phyloP scores from a whole-genome alignment of 2,113 vertebrate genomes.

The Crotalus tigris region DNA sequence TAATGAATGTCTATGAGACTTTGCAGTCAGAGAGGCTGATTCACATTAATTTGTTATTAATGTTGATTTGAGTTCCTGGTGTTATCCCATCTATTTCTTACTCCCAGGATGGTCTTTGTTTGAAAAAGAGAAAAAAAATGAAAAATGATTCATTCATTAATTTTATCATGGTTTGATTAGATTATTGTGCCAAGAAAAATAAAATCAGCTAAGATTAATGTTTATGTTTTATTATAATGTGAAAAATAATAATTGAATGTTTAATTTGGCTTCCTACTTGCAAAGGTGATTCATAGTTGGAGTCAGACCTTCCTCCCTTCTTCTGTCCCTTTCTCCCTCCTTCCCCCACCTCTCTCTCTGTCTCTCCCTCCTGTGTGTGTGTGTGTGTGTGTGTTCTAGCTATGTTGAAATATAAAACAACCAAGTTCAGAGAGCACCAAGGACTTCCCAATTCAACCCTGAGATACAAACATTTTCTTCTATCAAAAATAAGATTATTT shows the following conservation, averaged over 20 bases:
- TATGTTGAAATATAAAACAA: neutral
- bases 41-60: neutral
- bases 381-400: neutral
- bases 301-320: neutral
- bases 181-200: neutral
- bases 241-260: neutral
- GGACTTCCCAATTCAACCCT: neutral
- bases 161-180: neutral
- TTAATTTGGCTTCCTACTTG: neutral
- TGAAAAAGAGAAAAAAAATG: neutral
- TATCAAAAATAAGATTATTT: neutral
- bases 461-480: neutral
- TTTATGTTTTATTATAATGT: neutral
- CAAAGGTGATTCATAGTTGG: neutral
- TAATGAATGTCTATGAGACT: slow-evolving; percentile 48
- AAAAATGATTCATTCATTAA: neutral
- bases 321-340: too few species aligned
- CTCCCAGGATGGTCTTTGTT: slow-evolving; percentile 1
- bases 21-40: slow-evolving; percentile 42
- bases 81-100: slow-evolving; percentile 21
- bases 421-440: neutral
- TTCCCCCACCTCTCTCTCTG: neutral
- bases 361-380: too few species aligned
- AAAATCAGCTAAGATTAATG: neutral
- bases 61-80: slow-evolving; percentile 49